Evolutionary conservation across 2,888 invertebrate species (phyloP).

Genomic region (Tridacna gigas): DNA sequence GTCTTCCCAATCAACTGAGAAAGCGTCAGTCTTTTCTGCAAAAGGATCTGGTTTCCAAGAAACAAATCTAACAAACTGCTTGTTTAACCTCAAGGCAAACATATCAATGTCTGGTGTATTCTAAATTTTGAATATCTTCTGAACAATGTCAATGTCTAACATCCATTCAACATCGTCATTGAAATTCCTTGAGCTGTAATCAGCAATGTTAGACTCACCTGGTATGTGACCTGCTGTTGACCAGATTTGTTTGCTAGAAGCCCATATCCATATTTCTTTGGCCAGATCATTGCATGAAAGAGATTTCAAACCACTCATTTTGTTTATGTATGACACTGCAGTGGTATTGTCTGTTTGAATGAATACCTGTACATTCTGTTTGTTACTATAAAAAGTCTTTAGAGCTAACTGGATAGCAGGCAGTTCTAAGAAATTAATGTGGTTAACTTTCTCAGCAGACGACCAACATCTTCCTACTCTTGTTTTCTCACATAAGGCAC

Average conservation of each 20-base stretch:
- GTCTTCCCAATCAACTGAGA: not conserved
- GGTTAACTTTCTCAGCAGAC: not conserved
- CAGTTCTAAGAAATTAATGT: not conserved
- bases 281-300: not conserved
- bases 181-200: no score
- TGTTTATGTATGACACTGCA: not conserved
- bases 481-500: not conserved
- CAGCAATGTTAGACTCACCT: no score
- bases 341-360: not conserved
- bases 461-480: not conserved
- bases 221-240: no score
- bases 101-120: no score
- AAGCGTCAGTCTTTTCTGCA: slow-evolving; percentile 1
- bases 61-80: no score
- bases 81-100: no score
- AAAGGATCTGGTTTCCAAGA: no score
- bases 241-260: no score
- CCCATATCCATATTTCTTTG: no score
- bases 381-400: not conserved
- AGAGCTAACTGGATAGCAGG: not conserved
- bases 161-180: no score
- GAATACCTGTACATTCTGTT: not conserved
- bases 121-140: no score
- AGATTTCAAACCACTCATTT: not conserved
- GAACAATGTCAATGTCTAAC: no score